A percentile compares a stretch with the other conserved stretches of the same genome.
Evolutionary conservation across 2,888 invertebrate species (phyloP).

Genomic region (Lasioglossum oenotherae): DNA sequence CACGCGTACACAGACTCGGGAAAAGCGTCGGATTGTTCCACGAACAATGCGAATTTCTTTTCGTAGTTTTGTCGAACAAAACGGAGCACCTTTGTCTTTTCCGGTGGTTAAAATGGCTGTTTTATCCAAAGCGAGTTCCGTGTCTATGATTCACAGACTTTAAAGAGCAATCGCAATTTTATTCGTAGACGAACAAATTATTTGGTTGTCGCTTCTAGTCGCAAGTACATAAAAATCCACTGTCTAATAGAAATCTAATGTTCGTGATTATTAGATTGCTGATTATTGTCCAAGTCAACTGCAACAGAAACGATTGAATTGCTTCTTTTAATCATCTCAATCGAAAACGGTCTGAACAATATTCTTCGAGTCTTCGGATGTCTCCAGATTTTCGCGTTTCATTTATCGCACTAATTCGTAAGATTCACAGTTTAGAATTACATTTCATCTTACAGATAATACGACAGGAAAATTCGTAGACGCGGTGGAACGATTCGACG

Average conservation of each 20-base stretch:
- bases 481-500: not conserved
- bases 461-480: not conserved
- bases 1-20: not conserved
- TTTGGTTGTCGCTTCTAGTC: not conserved
- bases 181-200: not conserved
- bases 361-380: too few relatives aligned
- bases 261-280: not conserved
- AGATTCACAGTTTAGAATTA: not conserved
- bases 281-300: too few relatives aligned
- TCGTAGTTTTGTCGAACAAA: not conserved
- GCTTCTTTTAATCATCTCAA: not conserved
- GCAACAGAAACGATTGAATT: too few relatives aligned
- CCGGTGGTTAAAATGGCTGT: not conserved
- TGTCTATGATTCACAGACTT: not conserved
- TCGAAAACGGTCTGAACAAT: too few relatives aligned
- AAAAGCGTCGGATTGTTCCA: constrained; percentile 7
- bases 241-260: not conserved
- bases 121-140: not conserved
- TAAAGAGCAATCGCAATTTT: not conserved
- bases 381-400: not conserved
- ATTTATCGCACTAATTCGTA: not conserved
- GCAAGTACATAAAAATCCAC: too few relatives aligned
- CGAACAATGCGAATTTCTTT: not conserved
- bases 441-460: not conserved
- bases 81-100: not conserved